These are phyloP conservation scores for Mystacornis crossleyi DNA, from an alignment of 2,113 vertebrate genomes.

Conservation along the genomic window DNA sequence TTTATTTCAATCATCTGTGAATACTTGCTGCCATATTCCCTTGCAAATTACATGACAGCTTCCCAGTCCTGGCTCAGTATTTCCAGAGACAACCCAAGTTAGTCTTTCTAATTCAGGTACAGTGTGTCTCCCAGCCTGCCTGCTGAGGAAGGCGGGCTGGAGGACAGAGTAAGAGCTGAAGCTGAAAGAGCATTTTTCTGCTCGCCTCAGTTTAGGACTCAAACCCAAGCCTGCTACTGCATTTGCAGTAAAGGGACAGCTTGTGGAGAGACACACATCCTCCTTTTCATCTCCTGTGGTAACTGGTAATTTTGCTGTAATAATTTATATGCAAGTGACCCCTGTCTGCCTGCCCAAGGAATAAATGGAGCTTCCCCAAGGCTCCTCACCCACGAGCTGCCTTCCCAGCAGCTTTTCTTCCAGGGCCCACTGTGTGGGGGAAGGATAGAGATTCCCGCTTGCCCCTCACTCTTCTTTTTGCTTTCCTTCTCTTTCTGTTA, in stretches of 20 bases:
- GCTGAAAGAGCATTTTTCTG: not conserved
- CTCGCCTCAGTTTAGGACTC: not conserved
- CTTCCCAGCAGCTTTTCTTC: not conserved
- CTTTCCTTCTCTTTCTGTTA: not conserved
- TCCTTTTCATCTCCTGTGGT: not conserved
- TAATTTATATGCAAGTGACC: not conserved
- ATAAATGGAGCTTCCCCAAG: not conserved
- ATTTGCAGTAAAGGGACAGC: not conserved
- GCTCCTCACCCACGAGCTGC: rapidly evolving
- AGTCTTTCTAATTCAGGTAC: not conserved
- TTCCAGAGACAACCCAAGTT: not conserved
- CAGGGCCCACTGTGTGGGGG: rapidly evolving
- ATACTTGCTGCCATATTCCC: not conserved
- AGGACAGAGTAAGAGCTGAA: not conserved
- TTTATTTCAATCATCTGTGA: not conserved
- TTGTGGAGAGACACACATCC: not conserved
- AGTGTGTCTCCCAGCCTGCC: not conserved
- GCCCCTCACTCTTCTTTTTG: not conserved
- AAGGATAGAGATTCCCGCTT: not conserved
- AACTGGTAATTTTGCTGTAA: not conserved
- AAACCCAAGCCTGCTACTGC: not conserved
- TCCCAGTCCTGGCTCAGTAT: not conserved
- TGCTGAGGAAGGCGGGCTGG: not conserved
- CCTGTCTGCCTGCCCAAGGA: not conserved
- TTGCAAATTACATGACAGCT: not conserved